phyloP scores from a whole-genome alignment of 1,140 invertebrate genomes.

The Bombus superbus region DNA sequence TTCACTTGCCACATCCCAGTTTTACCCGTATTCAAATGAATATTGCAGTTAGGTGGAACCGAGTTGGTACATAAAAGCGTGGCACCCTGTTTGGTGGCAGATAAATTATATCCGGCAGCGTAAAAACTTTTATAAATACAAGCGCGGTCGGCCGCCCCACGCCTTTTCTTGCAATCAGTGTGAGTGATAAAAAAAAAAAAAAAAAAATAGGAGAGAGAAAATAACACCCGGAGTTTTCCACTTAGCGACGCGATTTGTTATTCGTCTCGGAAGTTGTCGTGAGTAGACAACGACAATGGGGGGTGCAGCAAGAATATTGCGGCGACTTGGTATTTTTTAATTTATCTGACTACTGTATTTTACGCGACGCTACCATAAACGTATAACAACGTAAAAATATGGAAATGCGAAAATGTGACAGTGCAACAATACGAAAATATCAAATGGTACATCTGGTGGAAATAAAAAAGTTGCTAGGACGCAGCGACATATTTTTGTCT shows the following conservation, averaged over 20 bases:
- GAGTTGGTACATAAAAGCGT: conserved; percentile 56
- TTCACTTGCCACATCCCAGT: neutral
- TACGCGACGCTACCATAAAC: no score
- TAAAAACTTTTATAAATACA: conserved; percentile 65
- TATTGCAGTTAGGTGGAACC: conserved; percentile 56
- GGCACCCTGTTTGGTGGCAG: conserved; percentile 45
- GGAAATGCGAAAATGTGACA: neutral
- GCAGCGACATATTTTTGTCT: neutral
- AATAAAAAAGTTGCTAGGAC: neutral
- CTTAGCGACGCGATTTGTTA: neutral
- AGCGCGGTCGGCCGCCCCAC: neutral
- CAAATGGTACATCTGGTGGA: no score
- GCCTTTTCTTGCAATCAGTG: conserved; percentile 28
- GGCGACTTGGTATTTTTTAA: neutral
- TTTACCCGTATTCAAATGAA: conserved; percentile 64
- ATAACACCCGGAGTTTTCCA: neutral
- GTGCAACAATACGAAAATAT: no score
- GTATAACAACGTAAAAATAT: neutral
- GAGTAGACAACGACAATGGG: neutral
- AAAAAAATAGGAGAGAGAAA: no score
- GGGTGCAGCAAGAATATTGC: neutral
- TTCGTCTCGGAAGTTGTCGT: neutral
- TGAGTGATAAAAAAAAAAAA: conserved; percentile 22
- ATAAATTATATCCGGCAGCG: conserved; percentile 65
- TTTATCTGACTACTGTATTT: neutral